Percentiles rank a stretch among this genome's conserved stretches.
phyloP scores from a whole-genome alignment of 2,113 vertebrate genomes.

The Erpornis zantholeuca region DNA sequence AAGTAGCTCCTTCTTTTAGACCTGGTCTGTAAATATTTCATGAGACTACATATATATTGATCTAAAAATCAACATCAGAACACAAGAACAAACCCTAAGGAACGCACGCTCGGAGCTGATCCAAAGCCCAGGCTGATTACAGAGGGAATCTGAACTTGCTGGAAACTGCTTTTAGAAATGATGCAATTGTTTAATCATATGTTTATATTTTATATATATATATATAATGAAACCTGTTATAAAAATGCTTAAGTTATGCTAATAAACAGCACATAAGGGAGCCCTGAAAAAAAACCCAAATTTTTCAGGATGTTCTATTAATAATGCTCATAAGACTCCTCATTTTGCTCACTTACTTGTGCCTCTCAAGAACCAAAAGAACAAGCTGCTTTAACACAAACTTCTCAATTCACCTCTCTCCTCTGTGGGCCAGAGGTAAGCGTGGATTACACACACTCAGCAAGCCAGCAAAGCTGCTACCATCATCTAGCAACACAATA shows the following conservation, averaged over 20 bases:
- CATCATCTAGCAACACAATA: not conserved
- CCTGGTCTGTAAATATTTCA: not conserved
- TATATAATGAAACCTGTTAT: not conserved
- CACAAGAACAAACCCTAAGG: not conserved
- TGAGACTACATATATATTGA: not conserved
- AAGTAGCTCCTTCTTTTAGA: not conserved
- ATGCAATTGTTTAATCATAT: not conserved
- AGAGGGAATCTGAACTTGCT: not conserved
- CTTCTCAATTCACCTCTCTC: not conserved
- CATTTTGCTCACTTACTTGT: not conserved
- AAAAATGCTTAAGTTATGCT: not conserved
- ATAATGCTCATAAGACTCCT: not conserved
- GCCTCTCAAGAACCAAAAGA: not conserved
- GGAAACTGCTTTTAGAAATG: not conserved
- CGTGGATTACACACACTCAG: not conserved
- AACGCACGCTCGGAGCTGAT: not conserved
- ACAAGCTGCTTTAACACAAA: not conserved
- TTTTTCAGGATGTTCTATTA: not conserved
- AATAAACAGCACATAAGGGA: not conserved
- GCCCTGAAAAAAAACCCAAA: rapidly evolving
- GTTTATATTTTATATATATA: not conserved
- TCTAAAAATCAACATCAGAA: conserved; percentile 11
- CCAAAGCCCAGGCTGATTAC: not conserved
- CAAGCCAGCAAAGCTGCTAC: not conserved
- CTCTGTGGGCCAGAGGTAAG: not conserved